phyloP scores from a whole-genome alignment of 2,888 invertebrate species.

The Byasa hedistus region DNA sequence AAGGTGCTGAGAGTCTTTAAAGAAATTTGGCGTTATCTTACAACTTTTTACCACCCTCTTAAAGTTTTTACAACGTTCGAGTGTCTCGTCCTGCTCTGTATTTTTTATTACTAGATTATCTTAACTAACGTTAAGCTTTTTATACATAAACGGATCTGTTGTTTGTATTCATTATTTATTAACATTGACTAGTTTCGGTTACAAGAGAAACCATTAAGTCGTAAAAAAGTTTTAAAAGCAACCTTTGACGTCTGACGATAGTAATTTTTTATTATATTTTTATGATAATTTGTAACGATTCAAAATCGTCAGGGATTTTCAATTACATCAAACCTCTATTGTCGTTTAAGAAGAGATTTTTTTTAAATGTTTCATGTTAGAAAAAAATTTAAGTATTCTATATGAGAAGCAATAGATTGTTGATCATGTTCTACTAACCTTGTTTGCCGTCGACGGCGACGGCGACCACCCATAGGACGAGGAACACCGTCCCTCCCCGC shows the following conservation, averaged over 20 bases:
- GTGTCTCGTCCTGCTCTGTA: slow-evolving; percentile 14
- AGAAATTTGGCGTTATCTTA: slow-evolving; percentile 41
- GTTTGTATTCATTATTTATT: slow-evolving; percentile 6
- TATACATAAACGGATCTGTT: slow-evolving; percentile 10
- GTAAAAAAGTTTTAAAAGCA: too few species aligned
- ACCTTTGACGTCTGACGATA: too few species aligned
- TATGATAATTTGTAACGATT: too few species aligned
- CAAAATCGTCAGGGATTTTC: too few species aligned
- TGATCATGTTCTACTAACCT: slow-evolving; percentile 52
- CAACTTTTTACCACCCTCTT: slow-evolving; percentile 52
- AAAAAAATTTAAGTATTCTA: too few species aligned
- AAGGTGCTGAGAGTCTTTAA: slow-evolving; percentile 57
- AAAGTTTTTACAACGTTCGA: slow-evolving; percentile 37
- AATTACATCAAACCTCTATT: too few species aligned
- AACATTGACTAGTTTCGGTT: neutral
- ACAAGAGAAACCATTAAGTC: too few species aligned
- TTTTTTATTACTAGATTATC: slow-evolving; percentile 22
- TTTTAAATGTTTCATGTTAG: too few species aligned
- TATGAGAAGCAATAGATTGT: too few species aligned
- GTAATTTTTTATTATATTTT: too few species aligned
- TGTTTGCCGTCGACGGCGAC: slow-evolving; percentile 64
- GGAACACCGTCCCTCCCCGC: slow-evolving; percentile 67
- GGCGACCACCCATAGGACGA: slow-evolving; percentile 75
- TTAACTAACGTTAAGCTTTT: slow-evolving; percentile 6
- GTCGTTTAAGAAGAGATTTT: too few species aligned